Base-by-base conservation (phyloP, 2,113 vertebrate species). In the Brachyhypopomus occidentalis region DNA sequence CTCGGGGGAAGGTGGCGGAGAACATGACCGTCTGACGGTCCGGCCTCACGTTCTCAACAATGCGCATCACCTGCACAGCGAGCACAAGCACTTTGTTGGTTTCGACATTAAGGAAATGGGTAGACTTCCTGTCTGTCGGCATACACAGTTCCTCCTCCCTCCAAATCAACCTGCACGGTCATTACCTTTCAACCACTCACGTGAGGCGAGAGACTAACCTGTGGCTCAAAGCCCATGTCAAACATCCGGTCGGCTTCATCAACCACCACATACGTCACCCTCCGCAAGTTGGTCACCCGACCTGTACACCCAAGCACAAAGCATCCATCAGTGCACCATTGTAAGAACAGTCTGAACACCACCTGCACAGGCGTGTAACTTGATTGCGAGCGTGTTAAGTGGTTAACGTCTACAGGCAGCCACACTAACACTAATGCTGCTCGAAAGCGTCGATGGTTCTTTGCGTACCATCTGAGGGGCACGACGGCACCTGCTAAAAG, bases 231-330 rank as follows among this genome's bases (percentile, higher is more conserved):
- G 25, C 98, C 98, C 98, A 99, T 99, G 90, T 99, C 98, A 87
- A 99, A 99, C 98, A 99, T 99, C 89, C 98, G 92, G 92, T 99
- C 98, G 52, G 98, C 98, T 91, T 99, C 97, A 84, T 99, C 98
- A 84, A 99, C 90, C 56, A 99, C 98, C 90, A 99, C 96, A 0
- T 99, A 99, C 0, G 98, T 99, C 52, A 93, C 94, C 87, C 98
- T 92, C 0, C 97, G 95, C 80, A 99, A 95, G 88, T 99, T 99
- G 76, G 98, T 99, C 77, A 99, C 98, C 36, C 98, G 96, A 88
- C 98, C 98, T 99, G 90, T 36, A 87, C 72, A 81, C 55, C 78
- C 2, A 84, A 48, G 64, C 52, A 88, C 81, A 88, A n/a, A 70
- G n/a, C 17, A 34, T 4, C 41, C 41, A 83, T 22, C 72, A 70